phyloP scores from a whole-genome alignment of 2,113 vertebrate species.

The Cairina moschata region DNA sequence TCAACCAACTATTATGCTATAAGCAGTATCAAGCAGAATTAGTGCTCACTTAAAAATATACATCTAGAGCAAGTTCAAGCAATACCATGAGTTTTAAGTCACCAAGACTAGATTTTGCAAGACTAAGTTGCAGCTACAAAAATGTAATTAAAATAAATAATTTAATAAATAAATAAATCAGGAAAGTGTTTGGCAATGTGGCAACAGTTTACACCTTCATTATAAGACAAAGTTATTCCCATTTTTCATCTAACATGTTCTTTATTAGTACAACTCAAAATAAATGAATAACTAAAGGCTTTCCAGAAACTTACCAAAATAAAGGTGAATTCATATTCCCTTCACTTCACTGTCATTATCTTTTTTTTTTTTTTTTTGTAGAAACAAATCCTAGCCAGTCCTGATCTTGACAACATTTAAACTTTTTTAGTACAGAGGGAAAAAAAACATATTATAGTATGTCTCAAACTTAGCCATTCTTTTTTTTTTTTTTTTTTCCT shows the following conservation, averaged over 20 bases:
- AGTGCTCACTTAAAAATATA: not conserved
- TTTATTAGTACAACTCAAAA: not conserved
- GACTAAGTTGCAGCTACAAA: not conserved
- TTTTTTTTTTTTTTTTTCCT: not conserved
- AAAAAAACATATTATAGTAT: not conserved
- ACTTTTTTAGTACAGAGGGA: not conserved
- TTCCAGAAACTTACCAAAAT: not conserved
- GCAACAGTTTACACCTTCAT: not conserved
- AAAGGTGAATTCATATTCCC: not conserved
- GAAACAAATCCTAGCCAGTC: not conserved
- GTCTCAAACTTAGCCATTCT: rapidly evolving
- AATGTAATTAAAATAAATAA: not conserved
- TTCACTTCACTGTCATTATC: not conserved
- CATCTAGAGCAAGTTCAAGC: not conserved
- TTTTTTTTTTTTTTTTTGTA: not conserved
- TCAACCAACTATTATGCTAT: too few species aligned
- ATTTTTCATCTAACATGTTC: not conserved
- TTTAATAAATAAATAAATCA: not conserved
- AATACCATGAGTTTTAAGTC: not conserved
- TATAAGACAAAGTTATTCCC: not conserved
- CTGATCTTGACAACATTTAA: not conserved
- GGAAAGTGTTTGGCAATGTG: not conserved
- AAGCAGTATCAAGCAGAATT: not conserved
- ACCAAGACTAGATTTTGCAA: not conserved
- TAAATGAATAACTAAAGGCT: not conserved